Conservation (phyloP, 2,888 invertebrate species). For the Odiellus spinosus region DNA sequence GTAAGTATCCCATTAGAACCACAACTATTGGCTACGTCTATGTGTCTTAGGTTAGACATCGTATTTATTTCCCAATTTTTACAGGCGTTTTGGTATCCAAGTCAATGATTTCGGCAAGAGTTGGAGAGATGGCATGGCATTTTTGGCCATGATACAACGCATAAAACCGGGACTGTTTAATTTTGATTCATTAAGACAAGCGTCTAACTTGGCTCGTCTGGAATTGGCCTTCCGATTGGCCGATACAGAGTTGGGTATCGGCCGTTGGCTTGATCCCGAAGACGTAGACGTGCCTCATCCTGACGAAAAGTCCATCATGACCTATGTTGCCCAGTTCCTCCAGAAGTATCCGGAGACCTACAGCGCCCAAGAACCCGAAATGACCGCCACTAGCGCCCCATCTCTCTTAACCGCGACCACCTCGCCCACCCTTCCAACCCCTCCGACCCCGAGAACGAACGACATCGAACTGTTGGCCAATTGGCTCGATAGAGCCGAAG, state of each 20-base stretch:
- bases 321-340: constrained; percentile 92
- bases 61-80: constrained; percentile 10
- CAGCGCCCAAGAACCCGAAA: constrained; percentile 11
- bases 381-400: background rate
- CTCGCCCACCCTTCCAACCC: too few species aligned
- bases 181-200: constrained; percentile 58
- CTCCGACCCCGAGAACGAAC: constrained; percentile 4
- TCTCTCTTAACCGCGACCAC: background rate
- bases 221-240: constrained; percentile 88
- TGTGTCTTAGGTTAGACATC: background rate
- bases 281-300: constrained; percentile 81
- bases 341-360: constrained; percentile 46
- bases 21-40: too few species aligned
- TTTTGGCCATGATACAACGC: constrained; percentile 84
- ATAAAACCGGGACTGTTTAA: constrained; percentile 84
- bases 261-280: constrained; percentile 79
- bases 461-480: constrained; percentile 10
- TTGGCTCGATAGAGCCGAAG: constrained; percentile 16
- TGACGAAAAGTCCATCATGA: constrained; percentile 95
- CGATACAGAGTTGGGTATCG: constrained; percentile 76
- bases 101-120: constrained; percentile 86
- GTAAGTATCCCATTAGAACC: constrained; percentile 22
- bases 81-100: constrained; percentile 69
- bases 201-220: constrained; percentile 62
- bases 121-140: constrained; percentile 91